These are phyloP conservation scores for Phalacrocorax carbo DNA, from an alignment of 2,113 vertebrate species.

Conservation along the genomic window DNA sequence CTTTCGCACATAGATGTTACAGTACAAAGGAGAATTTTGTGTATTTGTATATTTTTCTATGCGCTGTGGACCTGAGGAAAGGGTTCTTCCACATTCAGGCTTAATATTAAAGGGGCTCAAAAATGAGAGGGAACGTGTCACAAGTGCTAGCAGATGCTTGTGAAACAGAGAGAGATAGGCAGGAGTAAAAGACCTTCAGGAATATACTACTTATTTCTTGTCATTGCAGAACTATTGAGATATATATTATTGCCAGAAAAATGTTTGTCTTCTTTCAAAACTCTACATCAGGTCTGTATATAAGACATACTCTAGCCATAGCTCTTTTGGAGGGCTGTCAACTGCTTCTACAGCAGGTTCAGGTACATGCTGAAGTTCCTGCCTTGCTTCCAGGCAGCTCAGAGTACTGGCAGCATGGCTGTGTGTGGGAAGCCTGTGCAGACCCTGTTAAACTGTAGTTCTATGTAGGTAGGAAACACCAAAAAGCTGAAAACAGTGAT, in stretches of 20 bases:
- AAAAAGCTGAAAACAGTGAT: neutral
- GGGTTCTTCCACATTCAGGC: neutral
- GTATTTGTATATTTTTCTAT: neutral
- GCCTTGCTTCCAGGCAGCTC: neutral
- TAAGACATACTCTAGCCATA: no score
- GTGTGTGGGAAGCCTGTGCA: neutral
- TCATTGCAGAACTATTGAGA: neutral
- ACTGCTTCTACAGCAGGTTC: neutral
- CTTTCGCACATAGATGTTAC: neutral
- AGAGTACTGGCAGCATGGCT: neutral
- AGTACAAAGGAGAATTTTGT: neutral
- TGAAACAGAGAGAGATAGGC: neutral
- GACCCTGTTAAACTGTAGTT: neutral
- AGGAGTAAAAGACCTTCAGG: neutral
- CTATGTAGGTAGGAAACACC: neutral
- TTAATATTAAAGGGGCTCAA: neutral
- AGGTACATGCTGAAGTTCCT: neutral
- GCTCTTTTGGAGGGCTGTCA: neutral
- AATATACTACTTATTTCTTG: neutral
- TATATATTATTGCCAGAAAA: neutral
- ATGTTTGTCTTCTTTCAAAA: neutral
- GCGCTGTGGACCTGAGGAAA: neutral
- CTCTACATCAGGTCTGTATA: neutral
- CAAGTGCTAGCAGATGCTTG: neutral
- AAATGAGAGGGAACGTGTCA: neutral